A percentile compares a stretch with the other conserved stretches of the same genome.
phyloP scores from a whole-genome alignment of 1,140 invertebrate genomes.

The Prorops nasuta region DNA sequence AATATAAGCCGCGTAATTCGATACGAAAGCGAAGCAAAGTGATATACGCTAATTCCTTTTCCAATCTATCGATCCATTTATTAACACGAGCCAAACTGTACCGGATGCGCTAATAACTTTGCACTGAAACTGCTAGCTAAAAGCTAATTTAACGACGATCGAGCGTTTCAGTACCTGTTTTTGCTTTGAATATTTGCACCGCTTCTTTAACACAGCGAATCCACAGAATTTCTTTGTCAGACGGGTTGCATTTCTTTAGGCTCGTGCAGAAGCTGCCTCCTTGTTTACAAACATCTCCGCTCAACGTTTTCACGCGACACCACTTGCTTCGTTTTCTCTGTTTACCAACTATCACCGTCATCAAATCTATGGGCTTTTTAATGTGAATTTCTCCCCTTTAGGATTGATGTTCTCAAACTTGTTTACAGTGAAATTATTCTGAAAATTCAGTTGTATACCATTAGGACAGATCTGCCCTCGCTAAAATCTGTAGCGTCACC shows the following conservation, averaged over 20 bases:
- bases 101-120: too few relatives aligned
- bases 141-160: too few relatives aligned
- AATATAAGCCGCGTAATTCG: too few relatives aligned
- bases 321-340: slow-evolving; percentile 1
- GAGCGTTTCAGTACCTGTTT: slow-evolving; percentile 4
- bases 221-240: background rate
- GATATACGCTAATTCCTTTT: too few relatives aligned
- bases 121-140: too few relatives aligned
- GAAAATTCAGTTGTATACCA: too few relatives aligned
- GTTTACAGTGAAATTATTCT: too few relatives aligned
- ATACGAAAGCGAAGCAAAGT: too few relatives aligned
- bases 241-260: background rate
- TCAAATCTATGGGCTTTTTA: slow-evolving; percentile 20
- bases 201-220: slow-evolving; percentile 11
- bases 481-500: slow-evolving; percentile 6
- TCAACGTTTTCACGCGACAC: slow-evolving; percentile 7
- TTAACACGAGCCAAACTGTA: too few relatives aligned
- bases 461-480: slow-evolving; percentile 15
- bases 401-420: too few relatives aligned
- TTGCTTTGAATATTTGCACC: slow-evolving; percentile 10
- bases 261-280: background rate
- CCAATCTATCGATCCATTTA: too few relatives aligned
- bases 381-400: too few relatives aligned
- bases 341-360: slow-evolving; percentile 15
- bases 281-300: background rate